Conservation (phyloP, 1,140 invertebrate species). For the Diorhabda sublineata region DNA sequence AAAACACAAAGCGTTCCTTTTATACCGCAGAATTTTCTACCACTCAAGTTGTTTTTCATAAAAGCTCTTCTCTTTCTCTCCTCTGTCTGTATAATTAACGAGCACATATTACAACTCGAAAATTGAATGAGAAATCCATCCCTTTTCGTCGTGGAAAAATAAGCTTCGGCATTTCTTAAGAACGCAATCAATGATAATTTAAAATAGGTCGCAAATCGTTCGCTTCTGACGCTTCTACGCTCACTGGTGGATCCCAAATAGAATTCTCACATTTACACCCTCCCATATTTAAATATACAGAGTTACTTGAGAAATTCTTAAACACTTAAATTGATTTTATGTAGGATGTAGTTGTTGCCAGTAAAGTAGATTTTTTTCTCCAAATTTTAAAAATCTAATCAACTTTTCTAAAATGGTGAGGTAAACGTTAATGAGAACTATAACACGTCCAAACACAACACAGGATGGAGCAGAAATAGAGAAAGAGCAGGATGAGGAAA, state of each 20-base stretch:
- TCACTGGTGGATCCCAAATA: not conserved
- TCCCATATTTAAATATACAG: not conserved
- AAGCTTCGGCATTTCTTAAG: conserved; percentile 19
- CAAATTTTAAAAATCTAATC: no score
- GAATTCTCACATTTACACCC: not conserved
- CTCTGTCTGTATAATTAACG: conserved; percentile 14
- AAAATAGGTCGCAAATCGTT: conserved; percentile 21
- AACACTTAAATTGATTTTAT: no score
- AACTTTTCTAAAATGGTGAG: no score
- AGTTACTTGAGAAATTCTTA: no score
- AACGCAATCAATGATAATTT: conserved; percentile 24
- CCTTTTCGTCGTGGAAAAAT: conserved; percentile 12
- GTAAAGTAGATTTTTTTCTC: no score
- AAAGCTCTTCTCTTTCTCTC: conserved; percentile 1
- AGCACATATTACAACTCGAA: conserved; percentile 7
- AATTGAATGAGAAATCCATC: conserved; percentile 12
- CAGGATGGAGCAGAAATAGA: no score
- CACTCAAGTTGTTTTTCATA: conserved; percentile 1
- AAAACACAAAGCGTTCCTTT: conserved; percentile 2
- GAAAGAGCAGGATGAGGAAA: no score
- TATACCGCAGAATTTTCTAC: conserved; percentile 1
- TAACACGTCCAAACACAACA: no score
- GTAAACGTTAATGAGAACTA: no score
- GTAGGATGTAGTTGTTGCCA: no score
- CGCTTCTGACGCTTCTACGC: not conserved